Percentiles rank a stretch among this genome's conserved stretches.
Conservation (phyloP, 2,888 invertebrate species). For the Andrena bucephala region DNA sequence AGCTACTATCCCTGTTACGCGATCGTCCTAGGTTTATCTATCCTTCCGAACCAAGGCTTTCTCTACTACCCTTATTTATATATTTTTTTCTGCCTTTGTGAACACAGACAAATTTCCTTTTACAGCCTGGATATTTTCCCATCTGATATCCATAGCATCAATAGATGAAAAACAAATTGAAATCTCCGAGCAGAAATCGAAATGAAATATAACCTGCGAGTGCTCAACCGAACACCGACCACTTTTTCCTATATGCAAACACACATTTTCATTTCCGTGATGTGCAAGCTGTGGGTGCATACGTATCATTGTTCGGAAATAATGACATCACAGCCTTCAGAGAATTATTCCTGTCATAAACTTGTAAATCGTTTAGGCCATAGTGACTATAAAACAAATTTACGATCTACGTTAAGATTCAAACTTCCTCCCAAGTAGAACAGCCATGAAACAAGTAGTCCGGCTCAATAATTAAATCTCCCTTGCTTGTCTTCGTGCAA, state of each 20-base stretch:
- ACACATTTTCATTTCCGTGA: background rate
- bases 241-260: background rate
- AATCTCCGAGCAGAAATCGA: conserved; percentile 1
- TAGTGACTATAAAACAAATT: background rate
- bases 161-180: background rate
- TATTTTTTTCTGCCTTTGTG: too few relatives aligned
- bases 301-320: background rate
- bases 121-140: background rate
- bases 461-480: conserved; percentile 1
- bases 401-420: background rate
- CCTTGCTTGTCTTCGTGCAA: background rate
- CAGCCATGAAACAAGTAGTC: conserved; percentile 3
- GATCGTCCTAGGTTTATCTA: background rate
- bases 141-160: background rate
- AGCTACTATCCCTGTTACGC: background rate
- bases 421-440: background rate
- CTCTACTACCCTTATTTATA: too few relatives aligned
- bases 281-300: background rate
- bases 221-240: background rate
- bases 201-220: background rate
- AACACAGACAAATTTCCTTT: too few relatives aligned
- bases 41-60: background rate
- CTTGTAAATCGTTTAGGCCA: background rate
- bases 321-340: background rate
- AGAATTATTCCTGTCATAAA: background rate